Percentiles rank a stretch among this genome's conserved stretches.
These are phyloP conservation scores for Acronicta leporina DNA, from an alignment of 2,888 invertebrate genomes.

Conservation along the genomic window DNA sequence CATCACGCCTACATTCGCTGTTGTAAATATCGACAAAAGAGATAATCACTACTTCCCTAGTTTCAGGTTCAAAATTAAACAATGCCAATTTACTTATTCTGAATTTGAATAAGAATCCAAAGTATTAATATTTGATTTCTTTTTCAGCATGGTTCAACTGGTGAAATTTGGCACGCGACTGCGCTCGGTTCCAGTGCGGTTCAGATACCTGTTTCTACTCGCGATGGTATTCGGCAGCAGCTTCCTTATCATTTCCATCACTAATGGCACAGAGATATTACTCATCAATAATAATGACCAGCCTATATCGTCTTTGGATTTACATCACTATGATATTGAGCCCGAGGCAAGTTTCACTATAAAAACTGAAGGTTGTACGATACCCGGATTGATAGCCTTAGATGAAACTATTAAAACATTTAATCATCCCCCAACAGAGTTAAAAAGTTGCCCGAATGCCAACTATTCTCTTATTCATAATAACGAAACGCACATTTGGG, in stretches of 20 bases:
- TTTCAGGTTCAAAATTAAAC: no score
- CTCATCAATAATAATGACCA: slow-evolving; percentile 68
- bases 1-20: no score
- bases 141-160: slow-evolving; percentile 77
- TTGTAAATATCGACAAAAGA: no score
- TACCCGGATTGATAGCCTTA: slow-evolving; percentile 90
- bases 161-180: slow-evolving; percentile 57
- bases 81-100: no score
- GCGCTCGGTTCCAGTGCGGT: slow-evolving; percentile 66
- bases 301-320: slow-evolving; percentile 57
- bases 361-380: slow-evolving; percentile 91
- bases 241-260: slow-evolving; percentile 75
- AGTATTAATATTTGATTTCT: slow-evolving; percentile 6
- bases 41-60: no score
- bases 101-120: not conserved
- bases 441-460: slow-evolving; percentile 86
- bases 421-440: slow-evolving; percentile 81
- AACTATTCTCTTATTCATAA: slow-evolving; percentile 88
- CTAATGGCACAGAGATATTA: slow-evolving; percentile 69
- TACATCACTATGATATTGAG: slow-evolving; percentile 58
- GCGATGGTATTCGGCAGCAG: slow-evolving; percentile 75
- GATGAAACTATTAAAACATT: slow-evolving; percentile 88
- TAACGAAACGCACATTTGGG: slow-evolving; percentile 89
- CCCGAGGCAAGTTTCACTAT: slow-evolving; percentile 83
- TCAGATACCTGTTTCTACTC: slow-evolving; percentile 76